Base-by-base conservation (phyloP, 2,888 invertebrate genomes). In the Aradus depressus region DNA sequence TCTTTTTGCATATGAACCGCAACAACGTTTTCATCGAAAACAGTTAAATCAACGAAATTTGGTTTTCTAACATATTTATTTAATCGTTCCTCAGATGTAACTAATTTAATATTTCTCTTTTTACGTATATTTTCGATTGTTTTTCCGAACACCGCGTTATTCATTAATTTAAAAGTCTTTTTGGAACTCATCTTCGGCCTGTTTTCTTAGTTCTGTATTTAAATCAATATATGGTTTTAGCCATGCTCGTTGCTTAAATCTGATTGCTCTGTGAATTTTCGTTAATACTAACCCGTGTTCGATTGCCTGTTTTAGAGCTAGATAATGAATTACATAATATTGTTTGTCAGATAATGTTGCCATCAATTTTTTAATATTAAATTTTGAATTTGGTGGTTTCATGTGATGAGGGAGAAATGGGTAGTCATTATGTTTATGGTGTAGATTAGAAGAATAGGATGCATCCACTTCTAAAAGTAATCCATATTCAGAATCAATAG, bases 21-120 rank as follows among this genome's bases (percentile, higher is more conserved):
- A 10, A 28, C 8, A 28, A 28, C 12, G 31, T 12, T 28, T 8
- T 23, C 21, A 10, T 23, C 14, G 10, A 41, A 41, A 41, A 41
- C 22, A 8, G 3, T 41, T 22, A 6, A 22, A 6, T 19, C 21
- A 19, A 14, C 21, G 14, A 41, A 22, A 19, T 23, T 5, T 21
- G 41, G 41, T 41, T 23, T 41, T 8, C 23, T 41, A 37, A 37
- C 37, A 3, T 18, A 5, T 37, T 37, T 37, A 14, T 37, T 37
- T 37, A 37, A 14, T 28, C 10, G 10, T 10, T 10, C 8, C 31
- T 28, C 10, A 10, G 8, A 28, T 8, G 31, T n/a, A n/a, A n/a
- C n/a, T n/a, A n/a, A n/a, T n/a, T n/a, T n/a, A n/a, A n/a, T n/a
- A n/a, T n/a, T n/a, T n/a, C n/a, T 28, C 31, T 28, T 10, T 28